Percentiles rank a stretch among this genome's conserved stretches.
These are phyloP conservation scores for Eospalax fontanierii DNA, from an alignment of 2,797 vertebrate species.

Conservation along the genomic window DNA sequence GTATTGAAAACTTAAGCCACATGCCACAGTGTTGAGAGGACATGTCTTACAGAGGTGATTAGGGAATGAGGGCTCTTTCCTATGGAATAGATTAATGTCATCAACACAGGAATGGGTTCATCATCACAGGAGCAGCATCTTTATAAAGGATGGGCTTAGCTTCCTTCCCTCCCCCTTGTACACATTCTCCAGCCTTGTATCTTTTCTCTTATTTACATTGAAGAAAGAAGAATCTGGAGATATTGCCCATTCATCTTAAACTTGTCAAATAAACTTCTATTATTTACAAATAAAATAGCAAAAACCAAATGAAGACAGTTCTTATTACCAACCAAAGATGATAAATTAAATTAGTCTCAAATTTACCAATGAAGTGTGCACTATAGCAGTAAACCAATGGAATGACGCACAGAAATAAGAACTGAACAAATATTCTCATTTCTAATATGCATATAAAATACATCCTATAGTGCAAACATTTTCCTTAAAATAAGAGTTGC, in stretches of 20 bases:
- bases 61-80: neutral
- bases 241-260: neutral
- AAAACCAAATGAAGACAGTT: neutral
- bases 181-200: neutral
- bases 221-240: neutral
- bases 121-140: neutral
- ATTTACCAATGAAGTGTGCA: neutral
- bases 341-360: slow-evolving; percentile 4
- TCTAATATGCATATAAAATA: neutral
- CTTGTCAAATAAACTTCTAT: neutral
- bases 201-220: neutral
- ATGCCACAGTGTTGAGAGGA: neutral
- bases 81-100: neutral
- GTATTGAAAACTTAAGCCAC: neutral
- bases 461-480: neutral
- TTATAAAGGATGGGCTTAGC: neutral
- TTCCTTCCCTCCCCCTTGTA: neutral
- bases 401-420: neutral
- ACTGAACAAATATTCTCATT: neutral
- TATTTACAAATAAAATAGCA: neutral
- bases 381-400: neutral
- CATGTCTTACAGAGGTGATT: neutral
- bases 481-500: neutral
- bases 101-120: neutral
- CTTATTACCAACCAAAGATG: slow-evolving; percentile 1